Conservation (phyloP, 2,797 vertebrate species). For the Gastrophryne carolinensis region DNA sequence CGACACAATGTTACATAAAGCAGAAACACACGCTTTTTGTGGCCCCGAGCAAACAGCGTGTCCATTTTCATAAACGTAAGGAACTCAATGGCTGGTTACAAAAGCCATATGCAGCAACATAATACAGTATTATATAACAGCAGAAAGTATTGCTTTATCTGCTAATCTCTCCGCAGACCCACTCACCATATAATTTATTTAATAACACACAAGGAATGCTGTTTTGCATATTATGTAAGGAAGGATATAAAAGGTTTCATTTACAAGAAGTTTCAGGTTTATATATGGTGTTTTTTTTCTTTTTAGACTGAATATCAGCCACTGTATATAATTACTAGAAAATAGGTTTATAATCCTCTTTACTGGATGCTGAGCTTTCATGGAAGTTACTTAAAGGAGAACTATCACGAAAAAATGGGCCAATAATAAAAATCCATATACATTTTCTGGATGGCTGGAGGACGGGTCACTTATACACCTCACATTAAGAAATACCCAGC, state of each 20-base stretch:
- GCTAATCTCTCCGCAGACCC: neutral
- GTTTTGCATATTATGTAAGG: slow-evolving; percentile 14
- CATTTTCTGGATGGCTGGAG: too few relatives aligned
- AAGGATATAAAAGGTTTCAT: neutral
- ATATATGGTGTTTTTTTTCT: neutral
- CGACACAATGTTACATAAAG: slow-evolving; percentile 20
- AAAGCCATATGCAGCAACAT: slow-evolving; percentile 2
- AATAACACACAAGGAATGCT: neutral
- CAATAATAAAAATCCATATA: too few relatives aligned
- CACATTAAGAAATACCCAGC: too few relatives aligned
- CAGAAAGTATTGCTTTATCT: slow-evolving; percentile 1
- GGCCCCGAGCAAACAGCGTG: neutral
- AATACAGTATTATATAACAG: neutral
- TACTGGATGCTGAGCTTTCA: too few relatives aligned
- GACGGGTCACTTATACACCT: too few relatives aligned
- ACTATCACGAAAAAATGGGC: too few relatives aligned
- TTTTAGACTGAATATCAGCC: neutral
- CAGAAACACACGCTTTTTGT: slow-evolving; percentile 3
- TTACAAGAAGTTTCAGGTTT: neutral
- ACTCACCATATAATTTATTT: neutral
- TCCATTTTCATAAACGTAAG: slow-evolving; percentile 27
- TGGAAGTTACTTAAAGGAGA: too few relatives aligned
- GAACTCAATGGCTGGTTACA: slow-evolving; percentile 30
- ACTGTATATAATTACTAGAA: neutral
- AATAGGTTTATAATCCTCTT: too few relatives aligned